Evolutionary conservation across 1,140 invertebrate genomes (phyloP).

Genomic region (Conus betulinus): DNA sequence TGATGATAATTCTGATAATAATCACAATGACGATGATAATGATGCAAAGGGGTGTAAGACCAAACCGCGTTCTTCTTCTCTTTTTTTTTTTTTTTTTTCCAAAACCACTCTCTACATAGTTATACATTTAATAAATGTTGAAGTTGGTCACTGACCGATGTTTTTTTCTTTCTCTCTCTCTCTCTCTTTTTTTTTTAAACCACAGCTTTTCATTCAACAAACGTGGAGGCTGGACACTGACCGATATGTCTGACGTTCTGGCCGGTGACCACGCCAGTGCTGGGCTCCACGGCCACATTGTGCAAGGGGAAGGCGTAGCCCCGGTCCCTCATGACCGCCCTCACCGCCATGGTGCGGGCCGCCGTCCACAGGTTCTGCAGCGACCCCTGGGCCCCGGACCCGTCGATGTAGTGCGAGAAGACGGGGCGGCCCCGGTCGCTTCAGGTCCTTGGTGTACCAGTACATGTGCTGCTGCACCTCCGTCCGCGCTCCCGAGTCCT

Average conservation of each 20-base stretch:
- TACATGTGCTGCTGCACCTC: conserved; percentile 28
- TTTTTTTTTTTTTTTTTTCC: too few relatives aligned
- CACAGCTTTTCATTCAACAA: too few relatives aligned
- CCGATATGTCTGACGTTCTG: conserved; percentile 45
- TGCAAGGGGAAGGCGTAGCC: conserved; percentile 45
- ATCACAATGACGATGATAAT: too few relatives aligned
- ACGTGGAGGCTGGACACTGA: not conserved
- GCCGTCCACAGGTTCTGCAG: conserved; percentile 36
- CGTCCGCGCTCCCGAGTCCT: conserved; percentile 1
- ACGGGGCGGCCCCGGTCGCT: conserved; percentile 22
- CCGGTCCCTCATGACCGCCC: conserved; percentile 42
- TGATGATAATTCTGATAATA: too few relatives aligned
- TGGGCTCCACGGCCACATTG: conserved; percentile 41
- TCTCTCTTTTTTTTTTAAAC: too few relatives aligned
- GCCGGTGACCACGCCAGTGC: conserved; percentile 40
- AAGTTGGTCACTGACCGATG: too few relatives aligned
- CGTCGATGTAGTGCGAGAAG: conserved; percentile 46
- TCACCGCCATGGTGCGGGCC: conserved; percentile 37
- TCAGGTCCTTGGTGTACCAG: conserved; percentile 45
- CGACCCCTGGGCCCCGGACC: conserved; percentile 14
- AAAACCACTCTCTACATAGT: too few relatives aligned
- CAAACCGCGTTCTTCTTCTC: too few relatives aligned
- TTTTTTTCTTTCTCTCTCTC: too few relatives aligned
- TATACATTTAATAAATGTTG: too few relatives aligned
- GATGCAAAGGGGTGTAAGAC: too few relatives aligned